Percentiles rank a stretch among this genome's conserved stretches.
phyloP scores from a whole-genome alignment of 2,888 invertebrate species.

The Stenotaenia linearis region DNA sequence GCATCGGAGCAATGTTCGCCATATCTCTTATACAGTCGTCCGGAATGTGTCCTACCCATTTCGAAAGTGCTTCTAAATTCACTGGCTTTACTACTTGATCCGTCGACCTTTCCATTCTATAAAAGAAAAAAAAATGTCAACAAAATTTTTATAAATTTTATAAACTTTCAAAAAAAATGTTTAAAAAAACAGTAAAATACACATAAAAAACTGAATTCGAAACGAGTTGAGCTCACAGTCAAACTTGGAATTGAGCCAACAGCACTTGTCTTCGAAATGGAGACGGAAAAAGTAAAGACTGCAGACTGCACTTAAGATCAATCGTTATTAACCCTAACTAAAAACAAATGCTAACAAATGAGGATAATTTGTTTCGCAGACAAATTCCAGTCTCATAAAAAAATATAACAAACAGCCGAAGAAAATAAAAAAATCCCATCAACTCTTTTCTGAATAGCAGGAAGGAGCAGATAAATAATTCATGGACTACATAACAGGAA shows the following conservation, averaged over 20 bases:
- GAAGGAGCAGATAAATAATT: neutral
- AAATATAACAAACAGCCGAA: neutral
- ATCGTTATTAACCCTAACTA: neutral
- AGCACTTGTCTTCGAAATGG: neutral
- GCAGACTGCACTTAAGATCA: neutral
- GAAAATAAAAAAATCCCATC: neutral
- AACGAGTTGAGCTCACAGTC: neutral
- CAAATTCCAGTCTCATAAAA: neutral
- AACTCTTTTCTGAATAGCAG: neutral
- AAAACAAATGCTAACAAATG: neutral
- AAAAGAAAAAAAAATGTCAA: conserved; percentile 40
- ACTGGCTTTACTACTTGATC: conserved; percentile 99
- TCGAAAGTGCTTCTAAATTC: conserved; percentile 74
- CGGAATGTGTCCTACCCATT: conserved; percentile 53
- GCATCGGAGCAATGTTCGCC: conserved; percentile 91
- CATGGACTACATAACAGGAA: neutral
- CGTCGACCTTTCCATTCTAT: conserved; percentile 90
- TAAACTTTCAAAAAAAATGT: neutral
- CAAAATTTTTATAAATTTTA: neutral
- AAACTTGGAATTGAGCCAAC: neutral
- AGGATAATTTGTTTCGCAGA: neutral
- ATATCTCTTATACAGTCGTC: conserved; percentile 87
- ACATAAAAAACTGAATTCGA: too few species aligned
- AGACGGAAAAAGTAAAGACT: neutral
- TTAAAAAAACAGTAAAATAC: neutral